Evolutionary conservation across 2,797 vertebrate species (phyloP).

Genomic region (Enoplosus armatus): DNA sequence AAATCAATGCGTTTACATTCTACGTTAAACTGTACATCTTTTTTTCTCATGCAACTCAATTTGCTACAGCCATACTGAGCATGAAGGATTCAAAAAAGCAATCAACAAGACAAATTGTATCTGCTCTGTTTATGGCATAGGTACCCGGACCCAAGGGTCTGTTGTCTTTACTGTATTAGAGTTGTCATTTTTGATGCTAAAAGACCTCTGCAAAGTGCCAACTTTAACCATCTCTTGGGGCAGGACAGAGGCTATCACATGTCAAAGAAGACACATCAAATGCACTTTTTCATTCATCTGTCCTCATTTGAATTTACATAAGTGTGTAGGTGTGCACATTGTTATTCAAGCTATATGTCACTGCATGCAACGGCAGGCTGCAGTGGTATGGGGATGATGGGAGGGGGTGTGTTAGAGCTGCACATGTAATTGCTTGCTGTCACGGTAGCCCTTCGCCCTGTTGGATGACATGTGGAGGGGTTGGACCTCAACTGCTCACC

Average conservation of each 20-base stretch:
- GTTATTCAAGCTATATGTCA: constrained; percentile 22
- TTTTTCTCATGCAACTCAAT: constrained; percentile 49
- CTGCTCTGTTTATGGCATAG: constrained; percentile 38
- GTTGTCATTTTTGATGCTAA: constrained; percentile 36
- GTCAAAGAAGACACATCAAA: constrained; percentile 31
- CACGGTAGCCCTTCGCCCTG: constrained; percentile 59
- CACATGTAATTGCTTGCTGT: constrained; percentile 74
- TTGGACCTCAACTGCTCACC: constrained; percentile 60
- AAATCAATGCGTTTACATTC: constrained; percentile 59
- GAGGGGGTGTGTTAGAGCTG: constrained; percentile 29
- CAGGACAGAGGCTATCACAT: constrained; percentile 11
- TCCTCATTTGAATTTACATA: constrained; percentile 24
- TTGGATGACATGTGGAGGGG: constrained; percentile 69
- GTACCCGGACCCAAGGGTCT: constrained; percentile 26
- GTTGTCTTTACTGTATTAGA: constrained; percentile 23
- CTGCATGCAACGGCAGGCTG: constrained; percentile 22
- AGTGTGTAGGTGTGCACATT: constrained; percentile 22
- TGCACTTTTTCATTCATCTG: constrained; percentile 9
- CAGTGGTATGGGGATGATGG: constrained; percentile 17
- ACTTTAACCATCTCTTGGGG: constrained; percentile 18
- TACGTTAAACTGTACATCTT: not conserved
- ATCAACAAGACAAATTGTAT: constrained; percentile 53
- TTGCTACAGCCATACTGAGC: constrained; percentile 41
- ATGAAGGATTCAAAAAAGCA: constrained; percentile 41
- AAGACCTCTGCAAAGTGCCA: constrained; percentile 43